Evolutionary conservation across 2,113 vertebrate species (phyloP), one percentile per base, ranked within the genome.

Genomic region (Neodontobutis hainanensis): DNA sequence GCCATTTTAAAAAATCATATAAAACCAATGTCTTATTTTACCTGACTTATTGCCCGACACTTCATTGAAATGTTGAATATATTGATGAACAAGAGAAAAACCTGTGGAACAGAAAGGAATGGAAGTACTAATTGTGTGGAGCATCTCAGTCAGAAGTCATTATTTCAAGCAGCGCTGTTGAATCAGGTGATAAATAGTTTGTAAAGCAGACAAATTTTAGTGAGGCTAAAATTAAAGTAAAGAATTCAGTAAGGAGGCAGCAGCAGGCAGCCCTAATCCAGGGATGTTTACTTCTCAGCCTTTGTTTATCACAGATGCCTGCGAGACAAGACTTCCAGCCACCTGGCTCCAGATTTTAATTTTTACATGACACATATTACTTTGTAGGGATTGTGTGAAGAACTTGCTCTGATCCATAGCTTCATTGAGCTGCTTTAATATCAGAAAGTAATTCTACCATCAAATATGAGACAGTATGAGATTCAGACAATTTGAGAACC

Each of bases 41-140:
- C 89, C 87, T 88, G 89, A 56, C 61, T 84, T 90, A 79, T 16
- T 86, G 53, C 87, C 89, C 51, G 89, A 87, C 69, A 87, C 86
- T 61, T 89, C 86, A 76, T 90, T 90, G 70, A 90, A 90, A 73
- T 56, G 89, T 51, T 86, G 89, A 79, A 90, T 90, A 61, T 89
- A 90, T 14, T 73, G 89, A 70, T 86, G 88, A 59, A 91, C 87
- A 1, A 91, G 35, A 69, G 88, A 89, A 65, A 85, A 84, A 85
- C 47, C 89, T 89, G 78, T 2, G 36, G 46, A 50, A 12, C 36
- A 72, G 16, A 81, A 75, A 66, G 27, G 0, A 49, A 14, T 38
- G 35, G 14, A n/a, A 8, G 4, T 8, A 55, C 11, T 36, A 12
- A 36, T 10, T 7, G 48, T 49, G 19, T 3, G 19, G 19, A 27